phyloP scores from a whole-genome alignment of 1,140 invertebrate species.

The Drosophila guanche region DNA sequence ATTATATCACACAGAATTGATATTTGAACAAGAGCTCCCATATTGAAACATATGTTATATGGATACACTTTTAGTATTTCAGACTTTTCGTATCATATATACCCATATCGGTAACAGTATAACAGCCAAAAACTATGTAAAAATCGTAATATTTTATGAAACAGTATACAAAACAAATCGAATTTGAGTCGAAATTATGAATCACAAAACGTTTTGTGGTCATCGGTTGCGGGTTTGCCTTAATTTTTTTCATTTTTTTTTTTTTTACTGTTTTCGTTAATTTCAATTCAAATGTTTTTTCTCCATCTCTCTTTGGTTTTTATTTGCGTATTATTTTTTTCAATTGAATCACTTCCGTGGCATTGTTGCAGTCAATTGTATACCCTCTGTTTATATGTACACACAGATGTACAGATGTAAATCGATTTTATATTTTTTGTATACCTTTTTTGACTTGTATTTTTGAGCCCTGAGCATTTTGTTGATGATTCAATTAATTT shows the following conservation, averaged over 20 bases:
- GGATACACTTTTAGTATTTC: no score
- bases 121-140: neutral
- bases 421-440: neutral
- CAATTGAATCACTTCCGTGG: slow-evolving; percentile 53
- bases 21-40: no score
- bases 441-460: slow-evolving; percentile 9
- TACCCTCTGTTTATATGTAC: neutral
- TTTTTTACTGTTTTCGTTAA: slow-evolving; percentile 28
- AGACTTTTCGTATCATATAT: no score
- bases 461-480: slow-evolving; percentile 14
- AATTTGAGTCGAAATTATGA: slow-evolving; percentile 59
- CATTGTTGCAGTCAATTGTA: slow-evolving; percentile 29
- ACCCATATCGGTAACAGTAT: no score
- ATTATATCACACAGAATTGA: no score
- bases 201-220: slow-evolving; percentile 58
- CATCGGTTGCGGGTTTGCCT: slow-evolving; percentile 21
- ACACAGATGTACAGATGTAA: neutral
- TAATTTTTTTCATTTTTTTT: slow-evolving; percentile 18
- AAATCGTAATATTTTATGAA: slow-evolving; percentile 4
- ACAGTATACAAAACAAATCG: slow-evolving; percentile 11
- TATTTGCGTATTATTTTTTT: slow-evolving; percentile 23
- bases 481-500: slow-evolving; percentile 36
- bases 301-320: slow-evolving; percentile 10
- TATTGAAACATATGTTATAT: no score
- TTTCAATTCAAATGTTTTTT: slow-evolving; percentile 55